Conservation (phyloP, 2,113 vertebrate genomes). For the Daubentonia madagascariensis region DNA sequence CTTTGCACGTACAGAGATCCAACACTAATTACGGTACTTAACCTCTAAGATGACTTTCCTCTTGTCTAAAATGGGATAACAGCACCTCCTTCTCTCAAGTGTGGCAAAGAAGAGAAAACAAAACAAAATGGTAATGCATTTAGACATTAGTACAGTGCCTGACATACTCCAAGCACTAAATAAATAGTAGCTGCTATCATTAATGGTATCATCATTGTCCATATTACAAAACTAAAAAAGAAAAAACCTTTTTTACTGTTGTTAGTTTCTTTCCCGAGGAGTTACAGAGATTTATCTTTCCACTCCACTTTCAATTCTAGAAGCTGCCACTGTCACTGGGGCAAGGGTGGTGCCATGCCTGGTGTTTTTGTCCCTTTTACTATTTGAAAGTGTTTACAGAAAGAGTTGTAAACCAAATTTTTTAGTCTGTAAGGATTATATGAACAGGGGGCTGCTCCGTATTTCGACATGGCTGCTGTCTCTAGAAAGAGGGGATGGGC, state of each 20-base stretch:
- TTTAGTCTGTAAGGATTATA: not conserved
- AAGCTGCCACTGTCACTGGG: not conserved
- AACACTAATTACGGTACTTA: not conserved
- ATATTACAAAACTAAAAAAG: not conserved
- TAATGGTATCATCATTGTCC: not conserved
- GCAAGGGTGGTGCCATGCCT: fast-evolving
- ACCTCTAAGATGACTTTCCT: not conserved
- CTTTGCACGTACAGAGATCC: not conserved
- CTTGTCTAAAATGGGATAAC: not conserved
- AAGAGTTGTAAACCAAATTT: not conserved
- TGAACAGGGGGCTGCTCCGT: not conserved
- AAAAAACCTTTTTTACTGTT: not conserved
- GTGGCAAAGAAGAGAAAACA: not conserved
- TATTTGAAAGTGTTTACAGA: not conserved
- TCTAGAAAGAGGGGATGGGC: not conserved
- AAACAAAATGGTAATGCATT: not conserved
- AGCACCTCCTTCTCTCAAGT: not conserved
- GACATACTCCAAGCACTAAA: not conserved
- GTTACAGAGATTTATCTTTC: not conserved
- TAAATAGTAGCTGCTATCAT: not conserved
- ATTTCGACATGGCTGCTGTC: not conserved
- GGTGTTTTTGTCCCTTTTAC: not conserved
- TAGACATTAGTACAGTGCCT: not conserved
- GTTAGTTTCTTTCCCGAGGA: not conserved
- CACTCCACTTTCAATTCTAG: not conserved